Conservation (phyloP, 2,888 invertebrate genomes). For the Eledone cirrhosa region DNA sequence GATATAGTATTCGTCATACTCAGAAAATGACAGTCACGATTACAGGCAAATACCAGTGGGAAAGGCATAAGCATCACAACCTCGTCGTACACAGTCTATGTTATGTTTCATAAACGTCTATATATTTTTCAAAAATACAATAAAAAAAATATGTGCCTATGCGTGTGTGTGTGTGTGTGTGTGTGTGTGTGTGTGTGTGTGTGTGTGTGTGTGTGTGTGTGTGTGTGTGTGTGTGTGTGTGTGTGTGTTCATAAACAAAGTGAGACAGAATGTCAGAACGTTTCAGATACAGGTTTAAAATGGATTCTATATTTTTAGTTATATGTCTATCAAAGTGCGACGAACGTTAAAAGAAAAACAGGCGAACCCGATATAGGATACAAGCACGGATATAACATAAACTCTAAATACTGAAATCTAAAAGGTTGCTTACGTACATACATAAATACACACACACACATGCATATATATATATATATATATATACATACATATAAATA, state of each 20-base stretch:
- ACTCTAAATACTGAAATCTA: background rate
- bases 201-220: conserved; percentile 27
- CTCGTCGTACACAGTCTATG: no score
- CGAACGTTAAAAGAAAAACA: no score
- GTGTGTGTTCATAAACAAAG: no score
- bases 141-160: background rate
- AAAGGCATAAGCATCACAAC: no score
- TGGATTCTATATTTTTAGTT: no score
- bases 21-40: no score
- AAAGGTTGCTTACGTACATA: background rate
- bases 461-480: background rate
- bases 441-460: background rate
- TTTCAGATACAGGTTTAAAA: no score
- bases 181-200: conserved; percentile 29
- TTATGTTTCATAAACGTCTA: no score
- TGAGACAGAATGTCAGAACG: no score
- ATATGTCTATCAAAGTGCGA: no score
- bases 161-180: conserved; percentile 28
- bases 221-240: conserved; percentile 10
- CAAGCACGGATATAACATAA: background rate
- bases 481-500: background rate
- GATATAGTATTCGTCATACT: no score
- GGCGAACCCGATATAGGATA: background rate
- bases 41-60: no score
- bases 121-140: background rate